phyloP scores from a whole-genome alignment of 2,797 vertebrate species.

The Austrolebias charrua region DNA sequence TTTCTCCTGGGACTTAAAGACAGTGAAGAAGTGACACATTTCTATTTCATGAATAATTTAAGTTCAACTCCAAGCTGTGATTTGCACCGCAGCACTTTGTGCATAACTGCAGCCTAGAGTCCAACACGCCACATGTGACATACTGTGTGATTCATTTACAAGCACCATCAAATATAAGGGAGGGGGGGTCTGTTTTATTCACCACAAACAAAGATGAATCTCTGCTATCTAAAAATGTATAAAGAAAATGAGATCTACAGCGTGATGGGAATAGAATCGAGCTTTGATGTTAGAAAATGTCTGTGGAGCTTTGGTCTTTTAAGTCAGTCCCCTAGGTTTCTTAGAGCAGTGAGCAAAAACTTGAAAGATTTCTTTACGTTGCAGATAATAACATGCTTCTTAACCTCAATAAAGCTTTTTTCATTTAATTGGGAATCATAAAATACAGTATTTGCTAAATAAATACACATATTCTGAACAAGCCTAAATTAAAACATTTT shows the following conservation, averaged over 20 bases:
- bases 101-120: conserved; percentile 36
- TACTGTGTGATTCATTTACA: conserved; percentile 46
- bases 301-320: conserved; percentile 62
- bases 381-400: conserved; percentile 32
- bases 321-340: conserved; percentile 63
- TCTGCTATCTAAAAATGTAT: conserved; percentile 67
- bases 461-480: conserved; percentile 7
- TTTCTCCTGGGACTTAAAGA: conserved; percentile 25
- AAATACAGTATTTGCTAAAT: conserved; percentile 1
- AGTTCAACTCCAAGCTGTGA: conserved; percentile 39
- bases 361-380: conserved; percentile 49
- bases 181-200: conserved; percentile 52
- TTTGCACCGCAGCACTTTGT: conserved; percentile 32
- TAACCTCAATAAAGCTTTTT: conserved; percentile 5
- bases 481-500: conserved; percentile 19
- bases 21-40: conserved; percentile 27
- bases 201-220: conserved; percentile 52
- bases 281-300: conserved; percentile 67
- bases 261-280: conserved; percentile 57
- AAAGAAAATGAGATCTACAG: conserved; percentile 60
- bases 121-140: conserved; percentile 23
- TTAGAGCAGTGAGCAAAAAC: conserved; percentile 42
- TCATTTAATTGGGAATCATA: conserved; percentile 6
- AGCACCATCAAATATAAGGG: conserved; percentile 36
- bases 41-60: conserved; percentile 40